Evolutionary conservation across 2,888 invertebrate species (phyloP), one percentile per base, ranked within the genome.

Genomic region (Polydrusus tereticollis): DNA sequence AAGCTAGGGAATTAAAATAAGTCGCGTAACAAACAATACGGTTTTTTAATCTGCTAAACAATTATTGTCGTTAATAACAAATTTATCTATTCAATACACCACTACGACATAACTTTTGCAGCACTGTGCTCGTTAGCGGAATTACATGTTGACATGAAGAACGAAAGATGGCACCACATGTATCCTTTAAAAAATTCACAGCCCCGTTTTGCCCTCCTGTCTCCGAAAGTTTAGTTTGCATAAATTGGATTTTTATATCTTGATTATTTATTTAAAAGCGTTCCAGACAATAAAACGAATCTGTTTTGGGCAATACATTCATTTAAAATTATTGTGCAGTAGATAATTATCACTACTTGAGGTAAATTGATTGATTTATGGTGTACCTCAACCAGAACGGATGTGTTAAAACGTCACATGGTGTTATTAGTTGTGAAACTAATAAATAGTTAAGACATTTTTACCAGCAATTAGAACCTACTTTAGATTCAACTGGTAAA

Each of bases 311-410:
- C 14, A 33, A 1, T 16, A 8, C 10, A 33, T 7, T 55, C 29
- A 55, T 55, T 55, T 55, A 29, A 14, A 29, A 55, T 52, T 14
- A 52, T 55, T 18, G 10, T 29, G 52, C 29, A n/a, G n/a, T 55
- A 18, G 50, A 50, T 29, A 16, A 23, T 50, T 10, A 8, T n/a
- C n/a, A n/a, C n/a, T n/a, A n/a, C n/a, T n/a, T 6, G 6, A 16
- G 14, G 23, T 8, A 26, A 55, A 14, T 16, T 55, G 18, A 18
- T 55, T 55, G 18, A 55, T 55, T 55, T 29, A 55, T 55, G n/a
- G 16, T 10, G 0, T 18, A 18, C 18, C 21, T 29, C 29, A 55
- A 29, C 29, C 12, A 12, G 7, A 47, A n/a, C 6, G 21, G 47
- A 47, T 21, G 14, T 43, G 8, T 38, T 38, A 38, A 14, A 38